phyloP scores from a whole-genome alignment of 2,797 vertebrate genomes.

The Acanthurus tractus region DNA sequence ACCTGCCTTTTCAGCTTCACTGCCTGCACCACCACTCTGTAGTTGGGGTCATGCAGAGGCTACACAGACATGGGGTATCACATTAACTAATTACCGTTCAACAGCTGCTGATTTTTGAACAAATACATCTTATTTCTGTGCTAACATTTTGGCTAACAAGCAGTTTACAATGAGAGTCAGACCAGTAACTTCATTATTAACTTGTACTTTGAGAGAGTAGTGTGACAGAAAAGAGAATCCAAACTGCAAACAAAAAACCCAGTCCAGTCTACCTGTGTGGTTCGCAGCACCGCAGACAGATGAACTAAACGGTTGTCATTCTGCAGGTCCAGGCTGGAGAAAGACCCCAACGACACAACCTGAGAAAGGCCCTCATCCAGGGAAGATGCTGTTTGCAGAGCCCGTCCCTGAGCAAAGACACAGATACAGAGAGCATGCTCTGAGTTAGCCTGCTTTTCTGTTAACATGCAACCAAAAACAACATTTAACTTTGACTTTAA shows the following conservation, averaged over 20 bases:
- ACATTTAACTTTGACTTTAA: not conserved
- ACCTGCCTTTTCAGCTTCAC: constrained; percentile 93
- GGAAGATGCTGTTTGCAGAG: constrained; percentile 88
- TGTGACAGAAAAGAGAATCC: not conserved
- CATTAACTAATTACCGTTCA: too few relatives aligned
- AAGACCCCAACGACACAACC: constrained; percentile 86
- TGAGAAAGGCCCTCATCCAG: constrained; percentile 93
- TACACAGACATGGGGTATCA: constrained; percentile 62
- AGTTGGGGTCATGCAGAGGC: constrained; percentile 96
- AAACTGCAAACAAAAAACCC: not conserved
- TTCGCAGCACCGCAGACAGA: constrained; percentile 87
- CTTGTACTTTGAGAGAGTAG: not conserved
- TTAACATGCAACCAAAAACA: not conserved
- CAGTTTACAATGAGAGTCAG: too few relatives aligned
- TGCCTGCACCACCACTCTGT: constrained; percentile 90
- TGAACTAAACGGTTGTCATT: constrained; percentile 91
- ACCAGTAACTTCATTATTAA: not conserved
- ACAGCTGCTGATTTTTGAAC: too few relatives aligned
- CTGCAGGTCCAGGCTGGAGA: constrained; percentile 83
- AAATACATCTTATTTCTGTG: too few relatives aligned
- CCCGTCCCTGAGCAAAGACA: constrained; percentile 85
- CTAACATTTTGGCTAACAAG: too few relatives aligned
- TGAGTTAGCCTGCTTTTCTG: not conserved
- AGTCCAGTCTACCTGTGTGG: constrained; percentile 86
- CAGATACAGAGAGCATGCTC: not conserved